A percentile compares a stretch with the other conserved stretches of the same genome.
Conservation (phyloP, 2,888 invertebrate species). For the Chesias legatella region DNA sequence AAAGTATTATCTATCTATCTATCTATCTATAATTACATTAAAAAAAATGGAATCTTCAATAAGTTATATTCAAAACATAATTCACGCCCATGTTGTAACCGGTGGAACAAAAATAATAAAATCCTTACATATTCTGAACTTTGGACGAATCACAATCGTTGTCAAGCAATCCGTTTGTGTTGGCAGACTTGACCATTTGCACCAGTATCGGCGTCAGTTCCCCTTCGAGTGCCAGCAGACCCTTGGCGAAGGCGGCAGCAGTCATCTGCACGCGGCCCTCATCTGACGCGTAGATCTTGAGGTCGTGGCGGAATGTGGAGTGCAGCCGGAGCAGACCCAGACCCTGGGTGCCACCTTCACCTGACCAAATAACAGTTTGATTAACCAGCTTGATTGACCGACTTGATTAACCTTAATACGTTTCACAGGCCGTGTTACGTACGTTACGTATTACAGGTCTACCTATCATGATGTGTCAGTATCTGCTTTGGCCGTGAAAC, state of each 20-base stretch:
- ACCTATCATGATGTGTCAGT: no score
- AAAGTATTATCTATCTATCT: no score
- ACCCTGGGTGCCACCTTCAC: slow-evolving; percentile 96
- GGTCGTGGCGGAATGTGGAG: slow-evolving; percentile 98
- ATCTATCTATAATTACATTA: no score
- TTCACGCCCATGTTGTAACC: no score
- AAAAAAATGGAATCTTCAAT: no score
- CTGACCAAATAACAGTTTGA: slow-evolving; percentile 52
- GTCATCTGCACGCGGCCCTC: slow-evolving; percentile 99
- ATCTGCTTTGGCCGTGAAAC: no score
- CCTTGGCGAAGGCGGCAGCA: slow-evolving; percentile 99
- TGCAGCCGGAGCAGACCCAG: slow-evolving; percentile 95
- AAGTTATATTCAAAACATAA: no score
- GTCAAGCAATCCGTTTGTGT: slow-evolving; percentile 98
- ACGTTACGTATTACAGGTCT: no score
- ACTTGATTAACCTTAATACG: no score
- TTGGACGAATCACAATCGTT: slow-evolving; percentile 99
- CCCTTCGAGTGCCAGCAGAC: slow-evolving; percentile 97
- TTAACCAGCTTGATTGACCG: no score
- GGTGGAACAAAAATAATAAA: no score
- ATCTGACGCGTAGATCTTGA: slow-evolving; percentile 99
- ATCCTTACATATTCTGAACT: slow-evolving; percentile 94
- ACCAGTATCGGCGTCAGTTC: slow-evolving; percentile 99
- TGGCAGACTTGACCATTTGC: slow-evolving; percentile 99
- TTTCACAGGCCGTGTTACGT: no score